Base-by-base conservation (phyloP, 2,113 vertebrate genomes). In the Nasalis larvatus region DNA sequence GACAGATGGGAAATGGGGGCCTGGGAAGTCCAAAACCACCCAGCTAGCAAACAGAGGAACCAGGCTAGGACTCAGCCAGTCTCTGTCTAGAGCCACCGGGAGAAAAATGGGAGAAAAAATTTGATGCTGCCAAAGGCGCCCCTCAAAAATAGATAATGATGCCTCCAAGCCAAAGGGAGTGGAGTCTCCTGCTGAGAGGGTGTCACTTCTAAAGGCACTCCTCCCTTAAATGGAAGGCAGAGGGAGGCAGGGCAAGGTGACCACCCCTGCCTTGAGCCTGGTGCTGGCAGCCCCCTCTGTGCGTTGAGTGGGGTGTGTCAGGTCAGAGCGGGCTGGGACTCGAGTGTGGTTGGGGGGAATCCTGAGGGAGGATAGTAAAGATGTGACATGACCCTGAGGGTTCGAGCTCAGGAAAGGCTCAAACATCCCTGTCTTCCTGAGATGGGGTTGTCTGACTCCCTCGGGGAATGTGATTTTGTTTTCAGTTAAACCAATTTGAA, bases 401-500 rank as follows among this genome's bases (percentile, higher is more conserved):
- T 40, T 60, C 69, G 17, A 1, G 18, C 56, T 56, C 42, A 30
- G 35, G 14, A 42, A 12, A 91, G 40, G 49, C 63, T 52, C 49
- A 23, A 10, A 52, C 47, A 20, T 17, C n/a, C 17, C 52, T 74
- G 68, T 92, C 89, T 83, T 47, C 60, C 10, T 6, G 60, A 83
- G 45, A 74, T 18, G 76, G 58, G 16, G 35, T 35, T n/a, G 45
- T 35, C 42, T 52, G 63, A n/a, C 77, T 87, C 84, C 78, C 35
- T 52, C 0, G 21, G 17, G 63, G 35, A 89, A 86, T 76, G 52
- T 40, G 74, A 88, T 52, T 93, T 69, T 85, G 73, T 90, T 88
- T 83, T 86, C 58, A 49, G 91, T 91, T 52, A 90, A 76, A 91
- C 68, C 68, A 76, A 93, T 85, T 93, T 89, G 86, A 95, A 93